Evolutionary conservation across 2,888 invertebrate genomes (phyloP).

Genomic region (Copidosoma aretas): DNA sequence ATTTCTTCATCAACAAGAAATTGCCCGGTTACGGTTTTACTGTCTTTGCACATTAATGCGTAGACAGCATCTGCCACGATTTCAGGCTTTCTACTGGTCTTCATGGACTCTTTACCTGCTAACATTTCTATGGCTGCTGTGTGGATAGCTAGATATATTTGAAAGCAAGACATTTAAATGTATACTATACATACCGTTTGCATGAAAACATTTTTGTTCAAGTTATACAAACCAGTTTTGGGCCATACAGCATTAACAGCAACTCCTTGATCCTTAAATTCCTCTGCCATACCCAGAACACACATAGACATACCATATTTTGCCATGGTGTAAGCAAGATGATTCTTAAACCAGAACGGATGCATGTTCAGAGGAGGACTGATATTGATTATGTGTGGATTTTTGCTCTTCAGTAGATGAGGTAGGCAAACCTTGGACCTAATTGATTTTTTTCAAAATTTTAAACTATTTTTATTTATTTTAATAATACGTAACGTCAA

Average conservation of each 20-base stretch:
- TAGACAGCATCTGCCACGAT: slow-evolving; percentile 93
- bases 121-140: slow-evolving; percentile 94
- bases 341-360: slow-evolving; percentile 87
- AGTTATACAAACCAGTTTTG: slow-evolving; percentile 71
- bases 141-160: slow-evolving; percentile 73
- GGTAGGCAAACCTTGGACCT: slow-evolving; percentile 92
- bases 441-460: slow-evolving; percentile 27
- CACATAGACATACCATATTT: slow-evolving; percentile 99
- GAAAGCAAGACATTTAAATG: background rate
- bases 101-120: slow-evolving; percentile 71
- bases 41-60: slow-evolving; percentile 70
- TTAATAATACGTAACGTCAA: slow-evolving; percentile 1
- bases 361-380: slow-evolving; percentile 93
- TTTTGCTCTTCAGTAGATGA: slow-evolving; percentile 81
- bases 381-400: slow-evolving; percentile 93
- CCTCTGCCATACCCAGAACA: slow-evolving; percentile 95
- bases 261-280: slow-evolving; percentile 81
- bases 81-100: slow-evolving; percentile 78
- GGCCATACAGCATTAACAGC: slow-evolving; percentile 98
- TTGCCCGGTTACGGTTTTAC: slow-evolving; percentile 81
- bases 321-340: slow-evolving; percentile 97
- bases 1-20: slow-evolving; percentile 94
- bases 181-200: too few relatives aligned
- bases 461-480: slow-evolving; percentile 34
- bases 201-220: slow-evolving; percentile 13